Percentiles rank a stretch among this genome's conserved stretches.
Evolutionary conservation across 2,797 vertebrate genomes (phyloP).

Genomic region (Phylloscopus collybita): DNA sequence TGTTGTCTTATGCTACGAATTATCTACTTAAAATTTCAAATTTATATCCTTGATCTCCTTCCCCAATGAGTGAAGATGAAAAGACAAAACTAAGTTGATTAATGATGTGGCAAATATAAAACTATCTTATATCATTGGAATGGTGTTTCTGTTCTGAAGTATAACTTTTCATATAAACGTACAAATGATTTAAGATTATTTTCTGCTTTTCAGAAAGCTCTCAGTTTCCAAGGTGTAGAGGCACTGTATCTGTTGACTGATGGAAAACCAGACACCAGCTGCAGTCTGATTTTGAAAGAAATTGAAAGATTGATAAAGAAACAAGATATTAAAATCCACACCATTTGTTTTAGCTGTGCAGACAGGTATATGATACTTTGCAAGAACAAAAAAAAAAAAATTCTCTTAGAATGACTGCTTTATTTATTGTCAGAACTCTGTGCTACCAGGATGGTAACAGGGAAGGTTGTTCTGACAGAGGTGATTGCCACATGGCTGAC

Average conservation of each 20-base stretch:
- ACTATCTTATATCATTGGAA: not conserved
- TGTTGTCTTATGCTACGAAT: not conserved
- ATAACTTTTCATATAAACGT: not conserved
- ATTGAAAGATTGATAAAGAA: constrained; percentile 62
- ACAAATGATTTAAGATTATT: not conserved
- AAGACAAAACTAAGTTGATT: not conserved
- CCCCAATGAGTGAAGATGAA: not conserved
- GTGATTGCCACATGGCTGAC: not conserved
- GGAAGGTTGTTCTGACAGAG: not conserved
- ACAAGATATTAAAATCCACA: constrained; percentile 76
- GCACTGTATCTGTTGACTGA: constrained; percentile 84
- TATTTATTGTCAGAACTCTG: not conserved
- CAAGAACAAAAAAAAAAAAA: not conserved
- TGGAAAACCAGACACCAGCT: constrained; percentile 82
- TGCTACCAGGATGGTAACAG: not conserved
- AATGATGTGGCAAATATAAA: not conserved
- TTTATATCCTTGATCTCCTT: not conserved
- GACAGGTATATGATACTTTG: constrained; percentile 73
- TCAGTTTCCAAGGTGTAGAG: constrained; percentile 70
- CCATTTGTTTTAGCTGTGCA: constrained; percentile 74
- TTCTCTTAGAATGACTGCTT: not conserved
- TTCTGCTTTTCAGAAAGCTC: constrained; percentile 75
- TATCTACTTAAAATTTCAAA: not conserved
- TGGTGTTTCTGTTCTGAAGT: not conserved
- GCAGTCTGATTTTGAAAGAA: constrained; percentile 76